Evolutionary conservation across 2,113 vertebrate genomes (phyloP).

Genomic region (Ceyx cyanopectus): DNA sequence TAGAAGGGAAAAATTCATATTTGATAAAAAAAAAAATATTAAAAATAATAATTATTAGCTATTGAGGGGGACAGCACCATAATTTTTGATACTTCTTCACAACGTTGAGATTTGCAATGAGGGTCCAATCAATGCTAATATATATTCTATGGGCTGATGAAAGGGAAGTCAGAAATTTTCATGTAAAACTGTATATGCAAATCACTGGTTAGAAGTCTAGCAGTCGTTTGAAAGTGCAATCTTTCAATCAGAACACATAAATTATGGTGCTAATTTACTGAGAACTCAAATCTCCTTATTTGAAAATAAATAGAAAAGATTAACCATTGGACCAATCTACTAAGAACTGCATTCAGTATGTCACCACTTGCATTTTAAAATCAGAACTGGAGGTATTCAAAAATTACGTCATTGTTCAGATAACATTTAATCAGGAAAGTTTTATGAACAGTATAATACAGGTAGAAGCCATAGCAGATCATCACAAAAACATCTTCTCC

Average conservation of each 20-base stretch:
- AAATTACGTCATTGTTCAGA: background rate
- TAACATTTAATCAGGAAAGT: background rate
- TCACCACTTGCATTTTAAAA: background rate
- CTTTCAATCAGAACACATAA: conserved; percentile 52
- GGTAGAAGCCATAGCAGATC: background rate
- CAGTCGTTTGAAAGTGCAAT: conserved; percentile 33
- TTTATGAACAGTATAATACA: background rate
- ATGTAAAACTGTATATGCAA: background rate
- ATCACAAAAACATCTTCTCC: background rate
- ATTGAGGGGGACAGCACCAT: background rate
- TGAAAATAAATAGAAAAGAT: conserved; percentile 57
- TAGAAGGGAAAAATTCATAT: background rate
- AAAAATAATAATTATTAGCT: background rate
- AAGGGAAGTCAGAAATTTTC: conserved; percentile 25
- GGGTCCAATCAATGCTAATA: conserved; percentile 31
- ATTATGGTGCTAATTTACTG: conserved; percentile 39
- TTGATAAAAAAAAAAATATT: background rate
- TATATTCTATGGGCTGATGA: conserved; percentile 9
- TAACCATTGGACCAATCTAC: background rate
- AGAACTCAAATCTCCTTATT: conserved; percentile 31
- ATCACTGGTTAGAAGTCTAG: conserved; percentile 25
- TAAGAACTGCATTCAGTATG: background rate
- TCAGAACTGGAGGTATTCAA: background rate
- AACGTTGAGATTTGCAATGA: background rate
- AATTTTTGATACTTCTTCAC: conserved; percentile 28